Percentiles rank a stretch among this genome's conserved stretches.
phyloP scores from a whole-genome alignment of 2,888 invertebrate species.

The Villa cingulata region DNA sequence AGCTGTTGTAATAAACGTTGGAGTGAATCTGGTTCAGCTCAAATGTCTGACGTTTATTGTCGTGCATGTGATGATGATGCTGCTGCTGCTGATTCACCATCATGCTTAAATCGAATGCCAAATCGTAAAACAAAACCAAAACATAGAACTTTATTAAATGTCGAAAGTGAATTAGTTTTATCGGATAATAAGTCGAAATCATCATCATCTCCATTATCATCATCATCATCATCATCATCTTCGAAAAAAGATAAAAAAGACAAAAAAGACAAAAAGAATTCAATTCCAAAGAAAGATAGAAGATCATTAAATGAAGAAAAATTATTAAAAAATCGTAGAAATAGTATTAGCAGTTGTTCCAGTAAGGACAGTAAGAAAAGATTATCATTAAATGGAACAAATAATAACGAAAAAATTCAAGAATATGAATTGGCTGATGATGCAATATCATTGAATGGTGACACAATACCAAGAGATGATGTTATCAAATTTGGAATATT shows the following conservation, averaged over 20 bases:
- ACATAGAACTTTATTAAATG: slow-evolving; percentile 28
- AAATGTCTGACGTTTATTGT: slow-evolving; percentile 48
- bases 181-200: slow-evolving; percentile 18
- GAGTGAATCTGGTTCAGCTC: slow-evolving; percentile 27
- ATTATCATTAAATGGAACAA: slow-evolving; percentile 17
- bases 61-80: slow-evolving; percentile 29
- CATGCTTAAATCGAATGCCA: slow-evolving; percentile 39
- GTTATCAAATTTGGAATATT: slow-evolving; percentile 39
- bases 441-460: slow-evolving; percentile 37
- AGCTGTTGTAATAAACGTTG: slow-evolving; percentile 28
- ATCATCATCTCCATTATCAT: background rate
- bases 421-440: slow-evolving; percentile 46
- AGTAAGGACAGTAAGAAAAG: slow-evolving; percentile 11
- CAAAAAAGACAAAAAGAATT: slow-evolving; percentile 8
- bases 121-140: slow-evolving; percentile 27
- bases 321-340: background rate
- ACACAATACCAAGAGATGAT: slow-evolving; percentile 18
- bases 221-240: background rate
- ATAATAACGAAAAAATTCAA: slow-evolving; percentile 20
- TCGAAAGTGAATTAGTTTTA: slow-evolving; percentile 33
- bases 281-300: slow-evolving; percentile 11
- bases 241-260: slow-evolving; percentile 10
- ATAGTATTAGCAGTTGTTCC: background rate
- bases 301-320: slow-evolving; percentile 3
- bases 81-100: slow-evolving; percentile 33